Conservation (phyloP, 2,888 invertebrate genomes). For the Lymantria dispar region DNA sequence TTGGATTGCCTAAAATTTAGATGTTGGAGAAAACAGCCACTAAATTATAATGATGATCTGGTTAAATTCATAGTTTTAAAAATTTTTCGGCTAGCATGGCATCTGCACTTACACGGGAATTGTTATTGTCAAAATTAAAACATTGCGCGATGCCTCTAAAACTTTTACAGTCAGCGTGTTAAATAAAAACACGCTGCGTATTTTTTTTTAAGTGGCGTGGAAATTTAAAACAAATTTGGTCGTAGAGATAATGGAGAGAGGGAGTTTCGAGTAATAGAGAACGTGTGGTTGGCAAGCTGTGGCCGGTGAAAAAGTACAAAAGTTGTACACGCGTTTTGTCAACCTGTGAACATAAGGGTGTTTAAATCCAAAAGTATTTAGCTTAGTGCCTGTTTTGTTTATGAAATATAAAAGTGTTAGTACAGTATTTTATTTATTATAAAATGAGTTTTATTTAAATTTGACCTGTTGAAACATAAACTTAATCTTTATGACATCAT, state of each 20-base stretch:
- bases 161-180: conserved; percentile 40
- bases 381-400: background rate
- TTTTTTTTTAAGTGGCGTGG: conserved; percentile 53
- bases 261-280: conserved; percentile 73
- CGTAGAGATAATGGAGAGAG: conserved; percentile 74
- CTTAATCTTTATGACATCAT: too few relatives aligned
- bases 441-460: too few relatives aligned
- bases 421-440: too few relatives aligned
- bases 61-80: too few relatives aligned
- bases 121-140: conserved; percentile 41
- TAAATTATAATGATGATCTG: too few relatives aligned
- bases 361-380: conserved; percentile 28
- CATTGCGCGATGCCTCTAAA: conserved; percentile 36
- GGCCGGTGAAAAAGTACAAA: conserved; percentile 73
- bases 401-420: too few relatives aligned
- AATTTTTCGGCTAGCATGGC: too few relatives aligned
- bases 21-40: too few relatives aligned
- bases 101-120: background rate
- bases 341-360: conserved; percentile 40
- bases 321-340: conserved; percentile 62
- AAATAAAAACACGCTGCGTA: conserved; percentile 46
- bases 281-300: conserved; percentile 73
- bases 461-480: too few relatives aligned
- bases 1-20: too few relatives aligned
- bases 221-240: conserved; percentile 74